These are phyloP conservation scores for Cistogaster globosa DNA, from an alignment of 2,888 invertebrate species.

Conservation along the genomic window DNA sequence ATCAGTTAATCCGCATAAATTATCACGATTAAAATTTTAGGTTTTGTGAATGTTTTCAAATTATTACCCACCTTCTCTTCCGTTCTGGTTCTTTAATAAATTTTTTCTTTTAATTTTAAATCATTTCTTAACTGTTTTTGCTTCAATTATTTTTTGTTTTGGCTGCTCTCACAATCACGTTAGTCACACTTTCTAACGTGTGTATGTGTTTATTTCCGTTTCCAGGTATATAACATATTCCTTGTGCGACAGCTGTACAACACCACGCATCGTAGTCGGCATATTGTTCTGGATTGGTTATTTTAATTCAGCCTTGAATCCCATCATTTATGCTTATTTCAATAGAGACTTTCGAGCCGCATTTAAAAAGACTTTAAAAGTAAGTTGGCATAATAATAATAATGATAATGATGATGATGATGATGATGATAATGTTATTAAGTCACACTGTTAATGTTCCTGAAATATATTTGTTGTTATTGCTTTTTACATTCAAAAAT, in stretches of 20 bases:
- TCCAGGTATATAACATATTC: conserved; percentile 93
- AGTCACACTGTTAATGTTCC: conserved; percentile 45
- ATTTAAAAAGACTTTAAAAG: conserved; percentile 92
- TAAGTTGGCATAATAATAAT: conserved; percentile 73
- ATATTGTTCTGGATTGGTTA: conserved; percentile 99
- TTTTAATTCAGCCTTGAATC: conserved; percentile 98
- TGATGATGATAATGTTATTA: conserved; percentile 13
- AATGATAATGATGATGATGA: not conserved
- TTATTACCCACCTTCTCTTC: not conserved
- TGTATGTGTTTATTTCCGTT: conserved; percentile 64
- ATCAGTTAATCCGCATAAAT: too few species aligned
- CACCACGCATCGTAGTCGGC: conserved; percentile 93
- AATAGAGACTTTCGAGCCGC: conserved; percentile 98
- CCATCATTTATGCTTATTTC: conserved; percentile 98
- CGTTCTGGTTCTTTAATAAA: not conserved
- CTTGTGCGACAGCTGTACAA: conserved; percentile 90
- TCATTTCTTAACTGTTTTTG: not conserved
- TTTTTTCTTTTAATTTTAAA: conserved; percentile 1
- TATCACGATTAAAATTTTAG: too few species aligned
- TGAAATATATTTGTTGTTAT: conserved; percentile 40
- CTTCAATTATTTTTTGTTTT: not conserved
- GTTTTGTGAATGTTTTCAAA: too few species aligned
- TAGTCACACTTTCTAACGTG: not conserved
- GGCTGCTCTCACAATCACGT: not conserved
- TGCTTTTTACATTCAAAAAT: conserved; percentile 30